These are phyloP conservation scores for Callyntrura guangdongensis DNA, from an alignment of 2,888 invertebrate genomes.

Conservation along the genomic window DNA sequence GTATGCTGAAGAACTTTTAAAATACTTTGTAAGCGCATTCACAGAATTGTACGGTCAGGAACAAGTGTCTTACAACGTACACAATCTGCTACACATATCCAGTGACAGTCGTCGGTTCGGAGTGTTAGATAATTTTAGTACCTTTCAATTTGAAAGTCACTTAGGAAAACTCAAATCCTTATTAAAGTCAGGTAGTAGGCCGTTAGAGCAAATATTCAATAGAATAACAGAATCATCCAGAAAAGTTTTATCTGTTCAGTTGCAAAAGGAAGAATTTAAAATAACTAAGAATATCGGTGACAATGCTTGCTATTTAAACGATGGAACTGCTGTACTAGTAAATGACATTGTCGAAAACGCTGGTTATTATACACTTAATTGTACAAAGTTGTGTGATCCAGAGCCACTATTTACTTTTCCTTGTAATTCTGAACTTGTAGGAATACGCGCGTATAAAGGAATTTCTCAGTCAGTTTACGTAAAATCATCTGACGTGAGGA, in stretches of 20 bases:
- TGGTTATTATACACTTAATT: not conserved
- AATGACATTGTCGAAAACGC: not conserved
- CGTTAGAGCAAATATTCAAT: constrained; percentile 42
- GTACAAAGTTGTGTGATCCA: too few species aligned
- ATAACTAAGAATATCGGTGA: not conserved
- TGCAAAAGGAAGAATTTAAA: not conserved
- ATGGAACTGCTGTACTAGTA: not conserved
- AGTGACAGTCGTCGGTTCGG: constrained; percentile 51
- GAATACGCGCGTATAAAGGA: not conserved
- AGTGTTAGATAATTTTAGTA: constrained; percentile 62
- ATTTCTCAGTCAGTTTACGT: not conserved
- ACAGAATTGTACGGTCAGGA: constrained; percentile 49
- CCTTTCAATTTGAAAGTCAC: constrained; percentile 65
- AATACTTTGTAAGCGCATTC: constrained; percentile 65
- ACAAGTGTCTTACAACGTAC: constrained; percentile 63
- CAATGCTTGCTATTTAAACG: not conserved
- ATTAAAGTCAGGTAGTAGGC: not conserved
- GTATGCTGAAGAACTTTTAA: constrained; percentile 48
- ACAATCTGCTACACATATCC: constrained; percentile 62
- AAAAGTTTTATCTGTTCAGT: too few species aligned
- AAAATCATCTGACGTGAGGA: not conserved
- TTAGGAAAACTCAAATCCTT: constrained; percentile 1
- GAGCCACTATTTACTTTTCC: not conserved
- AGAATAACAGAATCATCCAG: not conserved
- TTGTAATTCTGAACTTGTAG: not conserved